phyloP scores from a whole-genome alignment of 1,140 invertebrate genomes.

The Drosophila mojavensis region DNA sequence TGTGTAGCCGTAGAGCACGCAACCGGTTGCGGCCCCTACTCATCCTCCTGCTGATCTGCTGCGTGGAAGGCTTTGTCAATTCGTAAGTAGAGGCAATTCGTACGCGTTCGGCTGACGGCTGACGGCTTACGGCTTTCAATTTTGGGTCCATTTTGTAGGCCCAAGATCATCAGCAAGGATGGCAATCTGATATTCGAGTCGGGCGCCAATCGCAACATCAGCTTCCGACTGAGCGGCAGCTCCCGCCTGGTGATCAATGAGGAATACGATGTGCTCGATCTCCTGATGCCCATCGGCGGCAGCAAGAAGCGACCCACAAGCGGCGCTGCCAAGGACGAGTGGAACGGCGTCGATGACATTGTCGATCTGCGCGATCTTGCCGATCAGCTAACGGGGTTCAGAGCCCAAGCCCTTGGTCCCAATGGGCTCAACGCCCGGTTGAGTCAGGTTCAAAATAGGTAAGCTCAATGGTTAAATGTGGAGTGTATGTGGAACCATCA shows the following conservation, averaged over 20 bases:
- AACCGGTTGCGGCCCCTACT: slow-evolving; percentile 28
- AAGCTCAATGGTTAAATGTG: slow-evolving; percentile 1
- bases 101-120: neutral
- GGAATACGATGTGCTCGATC: slow-evolving; percentile 85
- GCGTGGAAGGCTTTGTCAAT: slow-evolving; percentile 66
- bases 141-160: slow-evolving; percentile 79
- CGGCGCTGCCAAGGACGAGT: slow-evolving; percentile 53
- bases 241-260: slow-evolving; percentile 87
- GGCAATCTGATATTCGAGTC: slow-evolving; percentile 88
- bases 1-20: slow-evolving; percentile 18
- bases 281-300: slow-evolving; percentile 41
- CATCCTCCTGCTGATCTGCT: slow-evolving; percentile 3
- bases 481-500: neutral
- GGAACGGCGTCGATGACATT: slow-evolving; percentile 30
- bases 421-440: slow-evolving; percentile 47
- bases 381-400: slow-evolving; percentile 43
- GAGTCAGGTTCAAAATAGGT: slow-evolving; percentile 61
- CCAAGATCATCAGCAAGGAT: slow-evolving; percentile 87
- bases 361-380: slow-evolving; percentile 48
- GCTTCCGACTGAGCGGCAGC: slow-evolving; percentile 86
- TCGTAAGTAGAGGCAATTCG: slow-evolving; percentile 60
- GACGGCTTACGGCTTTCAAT: neutral
- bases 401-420: slow-evolving; percentile 34
- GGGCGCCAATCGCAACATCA: slow-evolving; percentile 88
- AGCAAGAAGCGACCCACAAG: slow-evolving; percentile 51